phyloP scores from a whole-genome alignment of 2,888 invertebrate species.

The Lasioglossum morio region DNA sequence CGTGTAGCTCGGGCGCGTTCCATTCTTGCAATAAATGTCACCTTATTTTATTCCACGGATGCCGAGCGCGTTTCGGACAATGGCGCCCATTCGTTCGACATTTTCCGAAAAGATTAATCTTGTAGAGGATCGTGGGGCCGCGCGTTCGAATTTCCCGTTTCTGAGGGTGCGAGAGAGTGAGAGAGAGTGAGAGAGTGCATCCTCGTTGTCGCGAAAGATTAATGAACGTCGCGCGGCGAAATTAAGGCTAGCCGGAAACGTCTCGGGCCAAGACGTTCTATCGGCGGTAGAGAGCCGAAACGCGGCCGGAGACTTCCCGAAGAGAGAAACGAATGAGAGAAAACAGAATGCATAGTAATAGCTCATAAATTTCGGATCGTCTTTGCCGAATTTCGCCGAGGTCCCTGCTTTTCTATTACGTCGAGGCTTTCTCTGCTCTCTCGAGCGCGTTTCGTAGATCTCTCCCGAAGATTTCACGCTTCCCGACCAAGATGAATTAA shows the following conservation, averaged over 20 bases:
- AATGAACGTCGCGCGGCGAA: conserved; percentile 64
- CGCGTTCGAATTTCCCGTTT: conserved; percentile 5
- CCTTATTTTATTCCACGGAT: neutral
- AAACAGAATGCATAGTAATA: conserved; percentile 78
- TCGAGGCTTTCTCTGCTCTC: neutral
- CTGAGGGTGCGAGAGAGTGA: no score
- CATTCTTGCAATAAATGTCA: neutral
- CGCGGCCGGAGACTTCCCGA: neutral
- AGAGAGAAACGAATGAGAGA: conserved; percentile 59
- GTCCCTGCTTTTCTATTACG: conserved; percentile 17
- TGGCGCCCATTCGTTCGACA: neutral
- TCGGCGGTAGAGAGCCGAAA: neutral
- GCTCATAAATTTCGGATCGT: conserved; percentile 76
- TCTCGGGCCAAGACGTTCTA: neutral
- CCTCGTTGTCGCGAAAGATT: conserved; percentile 47
- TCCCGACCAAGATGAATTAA: conserved; percentile 5
- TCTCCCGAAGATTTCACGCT: neutral
- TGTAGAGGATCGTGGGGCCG: neutral
- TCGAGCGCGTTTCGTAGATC: neutral
- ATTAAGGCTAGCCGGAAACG: conserved; percentile 50
- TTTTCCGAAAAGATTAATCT: conserved; percentile 4
- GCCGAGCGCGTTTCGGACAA: neutral
- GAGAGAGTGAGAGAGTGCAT: neutral
- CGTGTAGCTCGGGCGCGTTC: neutral
- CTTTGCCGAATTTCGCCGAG: conserved; percentile 69